Base-by-base conservation (phyloP, 2,113 vertebrate genomes). In the Sceloporus undulatus region DNA sequence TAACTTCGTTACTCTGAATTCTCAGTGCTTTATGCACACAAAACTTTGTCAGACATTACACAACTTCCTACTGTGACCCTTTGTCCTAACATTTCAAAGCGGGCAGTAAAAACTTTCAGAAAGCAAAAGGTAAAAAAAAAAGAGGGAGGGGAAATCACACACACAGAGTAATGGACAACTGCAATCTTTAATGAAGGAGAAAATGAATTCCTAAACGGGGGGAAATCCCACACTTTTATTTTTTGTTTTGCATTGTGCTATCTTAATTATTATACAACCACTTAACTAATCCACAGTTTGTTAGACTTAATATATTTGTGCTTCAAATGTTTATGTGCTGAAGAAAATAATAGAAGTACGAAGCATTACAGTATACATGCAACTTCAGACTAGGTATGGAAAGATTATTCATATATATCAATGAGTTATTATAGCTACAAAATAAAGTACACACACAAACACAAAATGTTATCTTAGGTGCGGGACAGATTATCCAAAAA, bases 21-120 rank as follows among this genome's bases (percentile, higher is more conserved):
- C 75, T 86, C 71, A 86, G 75, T 34, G 77, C 88, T 89, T 89
- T 88, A 90, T 21, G 86, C 34, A 91, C 0, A 87, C 83, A 91
- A 87, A 19, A 93, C 29, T 84, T 95, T 93, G 88, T 89, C 86
- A 93, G 85, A 94, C 94, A 48, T 80, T 94, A 93, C 85, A 79
- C 79, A 79, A 82, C 79, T 91, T 92, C 85, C 89, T 84, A 81
- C 79, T 90, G 70, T 52, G 84, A 89, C 65, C 42, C 85, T 92
- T 91, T 90, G 27, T 91, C 91, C 86, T 83, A 83, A 87, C 85
- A 38, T 84, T 90, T 95, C 85, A 91, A 89, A 68, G 71, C 74
- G 88, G 90, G 76, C 5, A 90, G 78, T 38, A 48, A 89, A 87
- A 89, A 76, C 19, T 56, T 71, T 80, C 82, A 81, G 14, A 11